phyloP scores from a whole-genome alignment of 2,797 vertebrate genomes.

The Lacerta bilineata region DNA sequence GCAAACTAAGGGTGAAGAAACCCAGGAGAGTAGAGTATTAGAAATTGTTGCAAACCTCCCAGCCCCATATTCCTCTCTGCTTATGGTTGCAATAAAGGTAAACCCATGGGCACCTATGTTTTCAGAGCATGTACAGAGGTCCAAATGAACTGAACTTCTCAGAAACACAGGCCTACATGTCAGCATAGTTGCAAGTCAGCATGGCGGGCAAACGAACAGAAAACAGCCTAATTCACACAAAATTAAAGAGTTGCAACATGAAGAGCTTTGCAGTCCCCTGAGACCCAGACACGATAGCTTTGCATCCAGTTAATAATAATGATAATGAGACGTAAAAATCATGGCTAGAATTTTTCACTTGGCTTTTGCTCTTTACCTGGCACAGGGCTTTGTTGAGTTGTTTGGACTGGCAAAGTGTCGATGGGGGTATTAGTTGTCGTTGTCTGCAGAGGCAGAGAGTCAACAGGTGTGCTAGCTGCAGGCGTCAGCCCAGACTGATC shows the following conservation, averaged over 20 bases:
- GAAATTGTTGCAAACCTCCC: background rate
- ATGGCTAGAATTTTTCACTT: background rate
- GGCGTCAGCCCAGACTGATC: background rate
- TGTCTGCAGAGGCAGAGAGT: background rate
- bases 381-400: fast-evolving
- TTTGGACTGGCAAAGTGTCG: background rate
- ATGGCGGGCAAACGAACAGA: too few species aligned
- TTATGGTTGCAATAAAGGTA: background rate
- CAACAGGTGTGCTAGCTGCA: background rate
- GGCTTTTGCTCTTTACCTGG: background rate
- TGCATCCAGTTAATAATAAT: too few species aligned
- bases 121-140: too few species aligned
- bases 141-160: too few species aligned
- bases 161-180: background rate
- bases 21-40: background rate
- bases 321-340: too few species aligned
- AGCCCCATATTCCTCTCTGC: background rate
- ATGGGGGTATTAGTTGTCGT: fast-evolving
- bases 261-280: too few species aligned
- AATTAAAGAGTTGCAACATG: background rate
- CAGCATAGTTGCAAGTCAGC: background rate
- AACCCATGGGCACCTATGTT: too few species aligned
- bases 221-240: background rate
- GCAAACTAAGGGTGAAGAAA: slow-evolving; percentile 54
- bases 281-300: background rate